A percentile compares a stretch with the other conserved stretches of the same genome.
Conservation (phyloP, 2,888 invertebrate species). For the Drosophila multiciliata region DNA sequence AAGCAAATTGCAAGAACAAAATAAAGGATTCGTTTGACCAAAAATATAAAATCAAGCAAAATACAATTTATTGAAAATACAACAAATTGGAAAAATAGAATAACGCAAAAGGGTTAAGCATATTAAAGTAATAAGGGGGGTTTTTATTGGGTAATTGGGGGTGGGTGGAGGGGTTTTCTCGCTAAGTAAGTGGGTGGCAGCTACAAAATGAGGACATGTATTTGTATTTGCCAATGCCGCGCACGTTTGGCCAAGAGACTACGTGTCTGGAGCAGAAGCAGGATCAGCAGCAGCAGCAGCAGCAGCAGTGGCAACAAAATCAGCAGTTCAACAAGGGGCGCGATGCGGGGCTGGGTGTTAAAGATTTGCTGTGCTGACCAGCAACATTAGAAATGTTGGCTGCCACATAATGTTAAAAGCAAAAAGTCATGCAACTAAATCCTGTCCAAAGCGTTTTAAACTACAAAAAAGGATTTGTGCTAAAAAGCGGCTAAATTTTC, state of each 20-base stretch:
- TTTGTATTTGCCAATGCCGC: conserved; percentile 70
- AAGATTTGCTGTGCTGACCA: conserved; percentile 28
- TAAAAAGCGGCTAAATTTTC: conserved; percentile 65
- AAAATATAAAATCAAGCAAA: conserved; percentile 29
- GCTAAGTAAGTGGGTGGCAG: conserved; percentile 54
- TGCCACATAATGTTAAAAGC: conserved; percentile 61
- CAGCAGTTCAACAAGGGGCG: conserved; percentile 21
- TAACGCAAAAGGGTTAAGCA: conserved; percentile 9
- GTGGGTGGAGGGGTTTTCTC: background rate
- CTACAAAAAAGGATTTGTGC: conserved; percentile 74
- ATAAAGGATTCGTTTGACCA: conserved; percentile 25
- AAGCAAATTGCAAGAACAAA: conserved; percentile 42
- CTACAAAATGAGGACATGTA: conserved; percentile 68
- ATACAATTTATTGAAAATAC: conserved; percentile 34
- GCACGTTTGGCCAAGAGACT: conserved; percentile 67
- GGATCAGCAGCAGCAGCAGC: conserved; percentile 48
- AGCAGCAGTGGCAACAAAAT: conserved; percentile 14
- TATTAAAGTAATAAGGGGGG: background rate
- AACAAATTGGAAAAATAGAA: background rate
- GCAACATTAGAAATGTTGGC: conserved; percentile 49
- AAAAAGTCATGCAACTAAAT: conserved; percentile 78
- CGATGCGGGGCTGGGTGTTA: background rate
- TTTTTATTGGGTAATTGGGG: background rate
- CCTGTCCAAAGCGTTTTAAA: conserved; percentile 76
- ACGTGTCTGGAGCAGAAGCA: conserved; percentile 67